Evolutionary conservation across 2,888 invertebrate species (phyloP).

Genomic region (Eupithecia exiguata): DNA sequence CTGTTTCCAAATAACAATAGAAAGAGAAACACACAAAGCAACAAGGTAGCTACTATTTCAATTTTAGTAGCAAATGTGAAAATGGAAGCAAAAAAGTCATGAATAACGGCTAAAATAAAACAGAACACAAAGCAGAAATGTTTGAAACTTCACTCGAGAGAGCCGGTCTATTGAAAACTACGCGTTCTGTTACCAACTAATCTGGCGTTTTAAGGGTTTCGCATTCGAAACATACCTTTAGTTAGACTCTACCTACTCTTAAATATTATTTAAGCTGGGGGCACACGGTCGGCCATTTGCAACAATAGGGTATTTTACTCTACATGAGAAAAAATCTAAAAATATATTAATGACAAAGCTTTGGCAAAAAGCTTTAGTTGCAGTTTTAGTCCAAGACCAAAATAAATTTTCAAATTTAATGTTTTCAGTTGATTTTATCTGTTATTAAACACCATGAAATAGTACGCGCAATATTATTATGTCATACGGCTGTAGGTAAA

Average conservation of each 20-base stretch:
- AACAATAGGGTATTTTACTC: background rate
- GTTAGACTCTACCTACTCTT: background rate
- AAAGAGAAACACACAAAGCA: background rate
- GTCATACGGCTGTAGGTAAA: too few relatives aligned
- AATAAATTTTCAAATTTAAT: too few relatives aligned
- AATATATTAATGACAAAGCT: too few relatives aligned
- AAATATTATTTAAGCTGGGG: background rate
- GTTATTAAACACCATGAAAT: too few relatives aligned
- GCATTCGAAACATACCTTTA: constrained; percentile 5
- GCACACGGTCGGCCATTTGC: background rate
- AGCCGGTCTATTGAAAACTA: constrained; percentile 1
- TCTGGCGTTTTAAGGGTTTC: background rate
- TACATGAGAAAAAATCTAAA: too few relatives aligned
- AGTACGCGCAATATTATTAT: too few relatives aligned
- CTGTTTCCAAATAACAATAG: background rate
- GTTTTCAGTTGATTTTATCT: too few relatives aligned
- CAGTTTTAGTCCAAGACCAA: too few relatives aligned
- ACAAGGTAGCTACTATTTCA: background rate
- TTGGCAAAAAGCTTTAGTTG: too few relatives aligned
- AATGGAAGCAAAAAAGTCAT: constrained; percentile 4
- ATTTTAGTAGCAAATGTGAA: background rate
- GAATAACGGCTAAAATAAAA: constrained; percentile 7
- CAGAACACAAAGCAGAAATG: background rate
- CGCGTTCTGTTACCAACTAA: background rate
- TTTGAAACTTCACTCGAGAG: constrained; percentile 2